Evolutionary conservation across 2,113 vertebrate genomes (phyloP).

Genomic region (Laticauda colubrina): DNA sequence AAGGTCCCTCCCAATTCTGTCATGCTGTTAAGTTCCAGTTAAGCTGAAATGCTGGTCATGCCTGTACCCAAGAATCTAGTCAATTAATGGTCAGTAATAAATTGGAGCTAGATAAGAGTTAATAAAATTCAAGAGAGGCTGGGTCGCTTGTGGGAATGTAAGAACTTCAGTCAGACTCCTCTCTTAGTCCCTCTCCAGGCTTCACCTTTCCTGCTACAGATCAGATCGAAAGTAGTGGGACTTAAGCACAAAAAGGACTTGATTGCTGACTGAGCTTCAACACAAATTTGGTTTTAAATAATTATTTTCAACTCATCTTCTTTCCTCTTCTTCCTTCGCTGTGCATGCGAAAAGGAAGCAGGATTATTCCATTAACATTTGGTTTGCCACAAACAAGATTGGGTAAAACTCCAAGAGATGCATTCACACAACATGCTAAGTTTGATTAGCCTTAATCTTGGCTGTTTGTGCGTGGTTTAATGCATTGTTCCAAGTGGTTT

Average conservation of each 20-base stretch:
- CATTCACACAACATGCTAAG: neutral
- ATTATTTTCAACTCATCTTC: neutral
- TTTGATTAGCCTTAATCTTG: neutral
- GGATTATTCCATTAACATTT: neutral
- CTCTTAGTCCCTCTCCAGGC: no score
- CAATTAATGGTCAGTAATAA: neutral
- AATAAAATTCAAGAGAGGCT: neutral
- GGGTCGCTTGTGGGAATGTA: neutral
- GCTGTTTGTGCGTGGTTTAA: neutral
- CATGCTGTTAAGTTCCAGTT: neutral
- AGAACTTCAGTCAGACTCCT: neutral
- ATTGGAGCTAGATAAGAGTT: neutral
- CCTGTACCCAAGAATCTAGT: neutral
- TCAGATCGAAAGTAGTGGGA: no score
- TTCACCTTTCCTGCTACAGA: no score
- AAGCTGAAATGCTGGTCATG: neutral
- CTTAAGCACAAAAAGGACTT: neutral
- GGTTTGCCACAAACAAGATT: neutral
- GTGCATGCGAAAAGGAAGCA: neutral
- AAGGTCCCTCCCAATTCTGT: neutral
- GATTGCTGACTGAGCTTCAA: neutral
- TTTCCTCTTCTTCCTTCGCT: neutral
- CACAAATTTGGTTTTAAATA: neutral
- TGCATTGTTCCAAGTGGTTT: neutral
- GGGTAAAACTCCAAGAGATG: neutral